Base-by-base conservation (phyloP, 2,113 vertebrate species). In the Dolichotis patagonum region DNA sequence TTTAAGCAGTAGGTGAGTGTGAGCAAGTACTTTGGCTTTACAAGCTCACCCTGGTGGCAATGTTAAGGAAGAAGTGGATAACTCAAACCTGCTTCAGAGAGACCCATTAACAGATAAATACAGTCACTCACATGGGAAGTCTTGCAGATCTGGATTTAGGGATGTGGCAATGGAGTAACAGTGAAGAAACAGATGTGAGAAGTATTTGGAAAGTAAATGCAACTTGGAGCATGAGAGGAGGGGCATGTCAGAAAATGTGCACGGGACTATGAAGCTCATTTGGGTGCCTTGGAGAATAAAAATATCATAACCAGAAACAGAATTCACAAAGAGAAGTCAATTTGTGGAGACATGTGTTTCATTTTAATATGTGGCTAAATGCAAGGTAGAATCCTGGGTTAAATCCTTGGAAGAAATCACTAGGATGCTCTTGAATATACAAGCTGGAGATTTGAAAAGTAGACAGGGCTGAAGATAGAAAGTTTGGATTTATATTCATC, bases 281-380 rank as follows among this genome's bases (percentile, higher is more conserved):
- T 89, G 67, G 71, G 54, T 85, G 46, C 65, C 26, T 73, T 49
- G 43, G 35, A 85, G 17, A 90, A 65, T 77, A 69, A 85, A 96
- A 85, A 22, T 12, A 84, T 60, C 35, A 81, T 7, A 43, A 38
- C 38, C 60, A 71, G 69, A 95, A 96, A 82, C 28, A 75, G 32
- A 67, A 90, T 24, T 77, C 46, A 86, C 38, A 96, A 92, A 63
- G 71, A 52, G 4, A 85, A 88, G 38, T 94, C 58, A 83, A 43
- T 60, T 89, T 98, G 58, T 24, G 35, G 54, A 97, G 41, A 28
- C 92, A 81, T 52, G 7, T 91, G 63, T 77, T 95, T 96, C 30
- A 96, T 81, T 96, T 93, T 90, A 92, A 63, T 38, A 26, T 85
- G 88, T 69, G 58, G 11, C 78, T 96, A 52, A 92, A 85, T 77